A percentile compares a stretch with the other conserved stretches of the same genome.
Evolutionary conservation across 2,888 invertebrate species (phyloP).

Genomic region (Aethes cnicana): DNA sequence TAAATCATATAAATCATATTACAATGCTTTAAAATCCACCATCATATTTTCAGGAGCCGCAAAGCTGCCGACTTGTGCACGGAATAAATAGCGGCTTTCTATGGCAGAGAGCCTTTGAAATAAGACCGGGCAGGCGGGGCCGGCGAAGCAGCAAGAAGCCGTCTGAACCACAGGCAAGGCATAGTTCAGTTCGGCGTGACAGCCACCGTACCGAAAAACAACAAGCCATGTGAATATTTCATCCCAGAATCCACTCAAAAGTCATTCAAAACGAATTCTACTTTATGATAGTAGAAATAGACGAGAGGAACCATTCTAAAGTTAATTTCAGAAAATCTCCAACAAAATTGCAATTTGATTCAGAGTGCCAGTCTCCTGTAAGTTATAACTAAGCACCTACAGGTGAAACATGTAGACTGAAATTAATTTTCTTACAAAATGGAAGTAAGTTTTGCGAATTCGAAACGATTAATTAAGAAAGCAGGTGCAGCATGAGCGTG

Average conservation of each 20-base stretch:
- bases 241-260: too few species aligned
- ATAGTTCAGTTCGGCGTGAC: constrained; percentile 23
- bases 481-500: constrained; percentile 53
- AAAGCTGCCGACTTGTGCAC: neutral
- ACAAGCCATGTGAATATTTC: constrained; percentile 11
- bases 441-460: constrained; percentile 43
- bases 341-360: constrained; percentile 22
- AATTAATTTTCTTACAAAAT: constrained; percentile 45
- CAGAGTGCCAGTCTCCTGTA: constrained; percentile 14
- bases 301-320: too few species aligned
- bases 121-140: constrained; percentile 35
- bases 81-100: constrained; percentile 9
- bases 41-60: neutral
- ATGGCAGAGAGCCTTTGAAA: constrained; percentile 32
- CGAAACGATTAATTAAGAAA: constrained; percentile 51
- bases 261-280: too few species aligned
- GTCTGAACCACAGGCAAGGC: constrained; percentile 33
- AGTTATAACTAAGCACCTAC: constrained; percentile 25
- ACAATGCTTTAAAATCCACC: neutral
- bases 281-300: too few species aligned
- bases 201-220: constrained; percentile 7
- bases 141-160: constrained; percentile 31
- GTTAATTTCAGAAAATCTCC: neutral
- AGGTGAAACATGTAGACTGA: constrained; percentile 22
- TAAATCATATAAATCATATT: too few species aligned